Evolutionary conservation across 2,113 vertebrate species (phyloP), one percentile per base, ranked within the genome.

Genomic region (Oncorhynchus gorbuscha): DNA sequence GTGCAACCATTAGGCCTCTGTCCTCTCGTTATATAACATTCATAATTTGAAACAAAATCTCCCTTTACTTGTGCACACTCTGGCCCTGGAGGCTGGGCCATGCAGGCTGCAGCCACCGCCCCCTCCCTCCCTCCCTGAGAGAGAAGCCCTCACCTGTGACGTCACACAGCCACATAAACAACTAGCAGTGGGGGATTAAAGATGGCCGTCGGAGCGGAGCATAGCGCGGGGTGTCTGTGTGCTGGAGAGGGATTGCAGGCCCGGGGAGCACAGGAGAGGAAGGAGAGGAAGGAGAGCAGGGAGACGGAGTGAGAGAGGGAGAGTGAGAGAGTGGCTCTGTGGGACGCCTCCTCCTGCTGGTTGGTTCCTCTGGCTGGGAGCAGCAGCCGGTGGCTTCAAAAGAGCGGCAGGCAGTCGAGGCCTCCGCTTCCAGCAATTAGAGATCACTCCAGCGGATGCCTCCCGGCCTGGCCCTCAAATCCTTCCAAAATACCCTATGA

Each of bases 401-500:
- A 89, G 87, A 90, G 90, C 85, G 89, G 89, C 90, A 89, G 87
- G 90, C 91, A 89, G 88, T 87, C 88, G 89, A 85, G 91, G 86
- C 87, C 88, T 88, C 86, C 81, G 87, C 88, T 89, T 91, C 89
- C 86, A 90, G 91, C 91, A 92, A 91, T 92, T 92, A 91, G 90
- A 90, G 91, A 91, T 91, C 91, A 90, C 90, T 92, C 90, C 91
- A 89, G 89, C 86, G 87, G 89, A 89, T 91, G 89, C 90, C 91
- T 92, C 91, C 90, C 89, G 89, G 89, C 89, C 91, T 16, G 87
- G 91, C 86, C n/a, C 90, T 87, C 88, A 88, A 92, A 90, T 90
- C 90, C 90, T 88, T 87, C 90, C 90, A 88, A 92, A 91, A 92
- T 90, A 90, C 87, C 87, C 91, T 90, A 87, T 91, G 91, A 92